Conservation (phyloP, 2,888 invertebrate species). For the Ganaspis brasiliensis region DNA sequence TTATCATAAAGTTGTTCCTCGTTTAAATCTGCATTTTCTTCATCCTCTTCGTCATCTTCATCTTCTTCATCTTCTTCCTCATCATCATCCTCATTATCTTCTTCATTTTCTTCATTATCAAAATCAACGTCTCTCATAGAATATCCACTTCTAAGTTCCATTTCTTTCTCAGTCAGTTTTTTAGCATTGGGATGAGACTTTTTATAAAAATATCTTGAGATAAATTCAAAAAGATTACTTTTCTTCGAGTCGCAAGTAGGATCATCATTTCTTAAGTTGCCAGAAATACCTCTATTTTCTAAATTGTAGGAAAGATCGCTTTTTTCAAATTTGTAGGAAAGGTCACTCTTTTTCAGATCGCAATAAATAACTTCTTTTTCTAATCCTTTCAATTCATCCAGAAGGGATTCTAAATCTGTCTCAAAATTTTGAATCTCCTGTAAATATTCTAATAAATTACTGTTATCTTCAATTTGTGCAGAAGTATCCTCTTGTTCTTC, state of each 20-base stretch:
- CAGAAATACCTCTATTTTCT: too few relatives aligned
- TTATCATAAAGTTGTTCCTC: too few relatives aligned
- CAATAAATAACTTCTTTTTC: constrained; percentile 63
- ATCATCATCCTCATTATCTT: too few relatives aligned
- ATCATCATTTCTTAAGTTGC: too few relatives aligned
- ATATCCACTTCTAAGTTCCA: constrained; percentile 81
- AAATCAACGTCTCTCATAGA: constrained; percentile 76
- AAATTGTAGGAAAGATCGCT: too few relatives aligned
- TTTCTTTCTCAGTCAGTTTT: constrained; percentile 80
- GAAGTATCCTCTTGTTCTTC: too few relatives aligned
- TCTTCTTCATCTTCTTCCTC: too few relatives aligned
- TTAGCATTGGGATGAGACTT: constrained; percentile 80
- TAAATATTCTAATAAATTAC: constrained; percentile 46
- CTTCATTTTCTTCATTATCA: constrained; percentile 76
- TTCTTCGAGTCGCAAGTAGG: constrained; percentile 67
- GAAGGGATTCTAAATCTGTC: constrained; percentile 63
- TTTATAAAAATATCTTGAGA: constrained; percentile 71
- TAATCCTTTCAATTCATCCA: constrained; percentile 65
- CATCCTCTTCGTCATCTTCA: too few relatives aligned
- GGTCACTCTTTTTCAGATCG: too few relatives aligned
- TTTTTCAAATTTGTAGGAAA: too few relatives aligned
- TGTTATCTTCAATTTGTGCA: too few relatives aligned
- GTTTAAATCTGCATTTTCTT: too few relatives aligned
- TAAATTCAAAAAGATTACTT: constrained; percentile 69
- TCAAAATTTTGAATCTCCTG: constrained; percentile 51